Base-by-base conservation (phyloP, 2,888 invertebrate species). In the Drosophila infuscata region DNA sequence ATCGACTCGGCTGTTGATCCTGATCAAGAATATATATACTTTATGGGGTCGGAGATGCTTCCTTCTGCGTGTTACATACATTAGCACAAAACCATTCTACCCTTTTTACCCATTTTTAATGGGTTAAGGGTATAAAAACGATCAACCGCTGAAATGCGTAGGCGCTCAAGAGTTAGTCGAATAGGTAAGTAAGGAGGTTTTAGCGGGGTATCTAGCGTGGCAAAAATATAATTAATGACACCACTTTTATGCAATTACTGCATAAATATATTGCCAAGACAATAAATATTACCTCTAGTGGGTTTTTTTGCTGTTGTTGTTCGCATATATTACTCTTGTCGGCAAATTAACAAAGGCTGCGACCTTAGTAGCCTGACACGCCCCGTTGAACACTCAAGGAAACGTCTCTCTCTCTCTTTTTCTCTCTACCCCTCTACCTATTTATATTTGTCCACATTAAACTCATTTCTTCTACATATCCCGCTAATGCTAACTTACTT, bases 221-320 rank as follows among this genome's bases (percentile, higher is more conserved):
- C 65, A 78, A 70, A 76, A 80, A 85, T 61, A 90, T 88, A 88
- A 87, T 88, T 90, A 85, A 90, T 87, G 83, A 76, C 81, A 85
- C 75, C 89, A 90, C 86, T 88, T 88, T 70, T 68, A 80, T 90
- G 86, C 86, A 86, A 90, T 81, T 83, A 90, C 82, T 88, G 79
- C 86, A 86, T 90, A 81, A 81, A 85, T 88, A 88, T 88, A 89
- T 85, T 89, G 82, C 68, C 70, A 74, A 85, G 83, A 81, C 76
- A 90, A 85, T 79, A 82, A 82, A 89, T 89, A 84, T 72, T 76
- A 70, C 36, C 52, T n/a, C 60, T 72, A 58, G 51, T 41, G 25
- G 51, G 29, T 58, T 36, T 53, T 76, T 51, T 56, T 66, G 65
- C 57, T 65, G 60, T 36, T 60, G 57, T 25, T 64, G 48, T 36